Conservation (phyloP, 2,888 invertebrate species). For the Gnatocerus cornutus region DNA sequence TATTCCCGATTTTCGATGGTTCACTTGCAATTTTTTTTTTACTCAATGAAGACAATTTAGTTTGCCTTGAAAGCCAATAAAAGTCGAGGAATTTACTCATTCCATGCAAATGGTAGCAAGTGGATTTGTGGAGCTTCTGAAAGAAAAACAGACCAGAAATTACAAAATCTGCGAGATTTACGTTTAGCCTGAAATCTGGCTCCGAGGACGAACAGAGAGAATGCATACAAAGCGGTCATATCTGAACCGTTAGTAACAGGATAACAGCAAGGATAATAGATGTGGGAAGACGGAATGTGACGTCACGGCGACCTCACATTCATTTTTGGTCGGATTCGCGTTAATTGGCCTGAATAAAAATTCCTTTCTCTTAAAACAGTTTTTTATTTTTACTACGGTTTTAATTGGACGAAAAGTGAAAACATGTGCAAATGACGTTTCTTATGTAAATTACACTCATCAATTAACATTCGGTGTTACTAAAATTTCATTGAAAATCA, state of each 20-base stretch:
- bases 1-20: not conserved
- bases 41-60: constrained; percentile 5
- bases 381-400: too few species aligned
- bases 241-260: constrained; percentile 26
- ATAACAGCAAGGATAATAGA: constrained; percentile 30
- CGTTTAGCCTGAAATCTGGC: constrained; percentile 21
- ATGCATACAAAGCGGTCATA: constrained; percentile 29
- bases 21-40: too few species aligned
- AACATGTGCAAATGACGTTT: too few species aligned
- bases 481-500: too few species aligned
- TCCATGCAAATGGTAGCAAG: not conserved
- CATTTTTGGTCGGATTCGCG: too few species aligned
- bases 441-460: too few species aligned
- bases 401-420: too few species aligned
- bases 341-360: too few species aligned
- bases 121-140: constrained; percentile 1
- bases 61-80: not conserved
- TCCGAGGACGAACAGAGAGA: not conserved
- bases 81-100: constrained; percentile 1
- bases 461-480: too few species aligned
- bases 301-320: too few species aligned
- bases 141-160: too few species aligned
- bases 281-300: not conserved
- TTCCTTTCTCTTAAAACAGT: too few species aligned
- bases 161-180: not conserved